Conservation (phyloP, 2,113 vertebrate genomes). For the Sinocyclocheilus anophthalmus region DNA sequence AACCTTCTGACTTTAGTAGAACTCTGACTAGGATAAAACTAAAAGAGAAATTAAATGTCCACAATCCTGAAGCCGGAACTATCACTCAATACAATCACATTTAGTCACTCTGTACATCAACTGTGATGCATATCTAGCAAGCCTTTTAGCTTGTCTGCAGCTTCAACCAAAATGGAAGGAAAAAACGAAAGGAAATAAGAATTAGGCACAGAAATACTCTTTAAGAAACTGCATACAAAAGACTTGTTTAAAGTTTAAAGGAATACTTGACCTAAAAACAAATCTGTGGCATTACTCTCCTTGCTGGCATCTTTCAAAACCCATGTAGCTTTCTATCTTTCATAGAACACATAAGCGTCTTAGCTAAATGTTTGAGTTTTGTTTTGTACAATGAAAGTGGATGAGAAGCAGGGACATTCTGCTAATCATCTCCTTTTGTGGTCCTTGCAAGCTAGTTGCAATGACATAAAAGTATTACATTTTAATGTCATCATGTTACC, state of each 20-base stretch:
- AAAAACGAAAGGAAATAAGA: not conserved
- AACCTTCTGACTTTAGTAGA: slow-evolving; percentile 55
- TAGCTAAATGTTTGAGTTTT: not conserved
- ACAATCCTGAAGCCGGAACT: slow-evolving; percentile 19
- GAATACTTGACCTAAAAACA: too few species aligned
- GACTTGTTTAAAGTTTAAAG: too few species aligned
- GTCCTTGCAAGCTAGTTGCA: not conserved
- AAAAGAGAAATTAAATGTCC: slow-evolving; percentile 43
- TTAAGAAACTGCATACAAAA: too few species aligned
- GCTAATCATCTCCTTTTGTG: not conserved
- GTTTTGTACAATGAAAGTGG: not conserved
- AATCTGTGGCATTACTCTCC: too few species aligned
- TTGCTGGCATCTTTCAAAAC: too few species aligned
- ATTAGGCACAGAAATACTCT: too few species aligned
- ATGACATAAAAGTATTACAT: not conserved
- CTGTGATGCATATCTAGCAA: not conserved
- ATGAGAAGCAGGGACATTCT: not conserved
- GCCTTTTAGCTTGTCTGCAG: slow-evolving; percentile 18
- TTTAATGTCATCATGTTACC: not conserved
- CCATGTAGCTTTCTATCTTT: too few species aligned
- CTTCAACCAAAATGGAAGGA: slow-evolving; percentile 3
- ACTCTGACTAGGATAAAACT: slow-evolving; percentile 42
- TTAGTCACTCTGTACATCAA: slow-evolving; percentile 2
- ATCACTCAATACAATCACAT: slow-evolving; percentile 43
- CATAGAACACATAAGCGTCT: too few species aligned